Conservation (phyloP, 2,888 invertebrate genomes). For the Drosophila meridionalis region DNA sequence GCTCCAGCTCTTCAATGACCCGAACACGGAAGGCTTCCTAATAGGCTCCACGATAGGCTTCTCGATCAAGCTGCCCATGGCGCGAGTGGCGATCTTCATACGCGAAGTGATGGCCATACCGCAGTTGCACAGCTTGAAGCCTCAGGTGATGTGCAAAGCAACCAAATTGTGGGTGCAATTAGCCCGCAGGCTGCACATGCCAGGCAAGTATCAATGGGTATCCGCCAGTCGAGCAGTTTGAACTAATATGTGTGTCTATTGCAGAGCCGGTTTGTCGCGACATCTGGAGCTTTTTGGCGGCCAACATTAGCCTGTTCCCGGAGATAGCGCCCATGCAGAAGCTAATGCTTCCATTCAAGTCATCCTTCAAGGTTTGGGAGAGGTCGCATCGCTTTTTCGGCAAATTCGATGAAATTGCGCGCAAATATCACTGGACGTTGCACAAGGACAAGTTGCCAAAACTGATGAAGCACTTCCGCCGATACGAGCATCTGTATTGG, state of each 20-base stretch:
- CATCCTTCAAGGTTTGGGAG: slow-evolving; percentile 60
- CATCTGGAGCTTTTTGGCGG: slow-evolving; percentile 67
- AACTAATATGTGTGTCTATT: not conserved
- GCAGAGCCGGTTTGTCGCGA: slow-evolving; percentile 62
- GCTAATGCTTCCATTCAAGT: slow-evolving; percentile 68
- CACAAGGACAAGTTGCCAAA: slow-evolving; percentile 43
- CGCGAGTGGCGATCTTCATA: slow-evolving; percentile 56
- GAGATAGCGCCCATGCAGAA: slow-evolving; percentile 70
- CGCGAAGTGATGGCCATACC: slow-evolving; percentile 75
- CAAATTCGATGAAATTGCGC: slow-evolving; percentile 65
- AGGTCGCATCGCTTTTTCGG: slow-evolving; percentile 59
- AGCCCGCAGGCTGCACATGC: slow-evolving; percentile 53
- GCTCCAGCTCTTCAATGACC: no score
- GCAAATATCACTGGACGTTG: slow-evolving; percentile 56
- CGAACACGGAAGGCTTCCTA: no score
- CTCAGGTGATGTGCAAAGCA: slow-evolving; percentile 8
- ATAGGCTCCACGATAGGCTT: no score
- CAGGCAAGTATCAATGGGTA: slow-evolving; percentile 50
- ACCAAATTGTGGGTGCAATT: slow-evolving; percentile 63
- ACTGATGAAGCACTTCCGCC: slow-evolving; percentile 37
- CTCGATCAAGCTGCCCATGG: slow-evolving; percentile 47
- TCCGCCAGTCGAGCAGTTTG: not conserved
- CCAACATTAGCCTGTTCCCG: slow-evolving; percentile 69
- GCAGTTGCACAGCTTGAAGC: slow-evolving; percentile 58
- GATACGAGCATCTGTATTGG: slow-evolving; percentile 55